Conservation (phyloP, 2,797 vertebrate genomes). For the Kryptolebias ocellatus region DNA sequence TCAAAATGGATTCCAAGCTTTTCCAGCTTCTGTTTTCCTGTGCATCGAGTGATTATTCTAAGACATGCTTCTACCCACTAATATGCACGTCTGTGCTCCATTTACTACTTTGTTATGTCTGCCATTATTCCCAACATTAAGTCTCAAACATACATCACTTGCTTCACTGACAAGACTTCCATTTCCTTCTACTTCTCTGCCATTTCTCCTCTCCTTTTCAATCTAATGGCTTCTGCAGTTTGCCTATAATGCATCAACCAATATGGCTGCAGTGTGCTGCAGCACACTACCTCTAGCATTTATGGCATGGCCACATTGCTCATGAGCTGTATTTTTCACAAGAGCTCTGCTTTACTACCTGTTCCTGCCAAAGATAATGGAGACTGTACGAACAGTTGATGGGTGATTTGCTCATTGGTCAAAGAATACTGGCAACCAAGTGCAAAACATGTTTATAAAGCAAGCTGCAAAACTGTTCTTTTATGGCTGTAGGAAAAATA, state of each 20-base stretch:
- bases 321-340: slow-evolving; percentile 45
- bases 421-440: neutral
- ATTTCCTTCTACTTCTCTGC: slow-evolving; percentile 44
- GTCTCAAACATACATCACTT: slow-evolving; percentile 58
- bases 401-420: neutral
- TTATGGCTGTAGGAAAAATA: neutral
- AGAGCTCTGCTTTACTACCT: slow-evolving; percentile 28
- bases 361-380: slow-evolving; percentile 28
- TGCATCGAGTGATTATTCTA: slow-evolving; percentile 50
- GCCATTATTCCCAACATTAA: slow-evolving; percentile 42
- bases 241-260: slow-evolving; percentile 48
- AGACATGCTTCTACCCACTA: slow-evolving; percentile 37
- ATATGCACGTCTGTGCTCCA: slow-evolving; percentile 32
- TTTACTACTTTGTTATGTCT: slow-evolving; percentile 42
- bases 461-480: neutral
- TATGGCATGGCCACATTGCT: slow-evolving; percentile 41
- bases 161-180: slow-evolving; percentile 51
- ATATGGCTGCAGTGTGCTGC: slow-evolving; percentile 64
- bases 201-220: slow-evolving; percentile 39
- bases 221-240: slow-evolving; percentile 65
- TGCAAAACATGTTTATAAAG: neutral
- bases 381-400: neutral
- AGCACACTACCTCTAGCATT: slow-evolving; percentile 63
- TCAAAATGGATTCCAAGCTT: too few relatives aligned
- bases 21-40: neutral